Percentiles rank a stretch among this genome's conserved stretches.
phyloP scores from a whole-genome alignment of 2,113 vertebrate species.

The Strix aluco region DNA sequence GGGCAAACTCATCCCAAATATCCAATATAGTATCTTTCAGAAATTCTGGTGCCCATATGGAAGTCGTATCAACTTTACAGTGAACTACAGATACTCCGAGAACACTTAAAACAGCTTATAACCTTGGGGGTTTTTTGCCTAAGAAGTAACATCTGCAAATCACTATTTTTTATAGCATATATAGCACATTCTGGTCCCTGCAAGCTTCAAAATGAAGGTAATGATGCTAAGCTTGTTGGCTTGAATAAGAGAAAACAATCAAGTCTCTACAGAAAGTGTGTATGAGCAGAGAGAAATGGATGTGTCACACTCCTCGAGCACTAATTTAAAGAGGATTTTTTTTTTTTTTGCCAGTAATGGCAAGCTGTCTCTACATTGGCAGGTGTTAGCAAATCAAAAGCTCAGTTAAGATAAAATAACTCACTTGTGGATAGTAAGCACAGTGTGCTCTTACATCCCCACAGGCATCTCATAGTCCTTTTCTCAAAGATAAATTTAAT shows the following conservation, averaged over 20 bases:
- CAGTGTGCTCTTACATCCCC: not conserved
- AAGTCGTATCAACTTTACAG: not conserved
- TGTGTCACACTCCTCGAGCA: accelerated
- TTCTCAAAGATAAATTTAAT: not conserved
- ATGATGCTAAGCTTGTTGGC: not conserved
- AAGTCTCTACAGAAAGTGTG: not conserved
- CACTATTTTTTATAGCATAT: not conserved
- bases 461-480: not conserved
- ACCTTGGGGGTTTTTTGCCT: not conserved
- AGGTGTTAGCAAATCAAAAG: not conserved
- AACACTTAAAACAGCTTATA: not conserved
- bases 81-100: not conserved
- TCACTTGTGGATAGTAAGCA: not conserved
- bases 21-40: not conserved
- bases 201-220: not conserved
- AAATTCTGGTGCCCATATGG: not conserved
- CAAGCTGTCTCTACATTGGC: not conserved
- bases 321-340: not conserved
- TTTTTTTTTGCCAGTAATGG: not conserved
- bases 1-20: not conserved
- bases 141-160: not conserved
- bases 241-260: not conserved
- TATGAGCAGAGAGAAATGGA: not conserved
- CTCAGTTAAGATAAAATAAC: not conserved
- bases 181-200: not conserved